Evolutionary conservation across 2,888 invertebrate species (phyloP).

Genomic region (Tenthredo distinguenda): DNA sequence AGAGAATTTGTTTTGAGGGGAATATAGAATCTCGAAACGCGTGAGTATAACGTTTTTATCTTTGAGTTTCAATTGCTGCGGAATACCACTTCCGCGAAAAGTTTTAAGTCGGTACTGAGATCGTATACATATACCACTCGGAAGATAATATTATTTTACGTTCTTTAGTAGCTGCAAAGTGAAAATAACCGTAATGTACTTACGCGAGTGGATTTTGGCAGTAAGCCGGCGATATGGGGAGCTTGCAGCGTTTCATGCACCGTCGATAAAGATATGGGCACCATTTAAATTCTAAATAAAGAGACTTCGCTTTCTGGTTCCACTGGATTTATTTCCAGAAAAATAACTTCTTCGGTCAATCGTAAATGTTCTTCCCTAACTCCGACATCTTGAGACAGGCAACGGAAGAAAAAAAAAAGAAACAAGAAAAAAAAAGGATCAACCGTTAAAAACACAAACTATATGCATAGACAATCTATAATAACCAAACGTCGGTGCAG

Average conservation of each 20-base stretch:
- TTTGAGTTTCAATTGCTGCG: conserved; percentile 45
- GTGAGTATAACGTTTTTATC: conserved; percentile 40
- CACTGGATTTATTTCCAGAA: not conserved
- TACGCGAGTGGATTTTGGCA: conserved; percentile 51
- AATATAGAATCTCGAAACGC: conserved; percentile 33
- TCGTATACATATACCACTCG: conserved; percentile 17
- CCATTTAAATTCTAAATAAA: conserved; percentile 47
- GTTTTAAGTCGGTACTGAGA: conserved; percentile 35
- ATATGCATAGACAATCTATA: not conserved
- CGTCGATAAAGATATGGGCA: conserved; percentile 48
- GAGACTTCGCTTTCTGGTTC: conserved; percentile 33
- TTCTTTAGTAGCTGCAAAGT: conserved; percentile 50
- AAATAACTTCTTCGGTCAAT: not conserved
- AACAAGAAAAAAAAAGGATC: not conserved
- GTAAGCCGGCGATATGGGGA: conserved; percentile 49
- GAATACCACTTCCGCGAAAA: conserved; percentile 48
- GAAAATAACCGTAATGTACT: conserved; percentile 51
- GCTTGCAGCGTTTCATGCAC: conserved; percentile 32
- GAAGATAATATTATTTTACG: conserved; percentile 50
- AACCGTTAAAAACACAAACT: not conserved
- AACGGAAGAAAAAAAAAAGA: not conserved
- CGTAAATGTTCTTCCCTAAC: not conserved
- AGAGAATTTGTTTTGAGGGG: conserved; percentile 37
- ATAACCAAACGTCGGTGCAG: not conserved
- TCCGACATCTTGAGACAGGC: not conserved